Base-by-base conservation (phyloP, 2,113 vertebrate genomes). In the Neomonachus schauinslandi region DNA sequence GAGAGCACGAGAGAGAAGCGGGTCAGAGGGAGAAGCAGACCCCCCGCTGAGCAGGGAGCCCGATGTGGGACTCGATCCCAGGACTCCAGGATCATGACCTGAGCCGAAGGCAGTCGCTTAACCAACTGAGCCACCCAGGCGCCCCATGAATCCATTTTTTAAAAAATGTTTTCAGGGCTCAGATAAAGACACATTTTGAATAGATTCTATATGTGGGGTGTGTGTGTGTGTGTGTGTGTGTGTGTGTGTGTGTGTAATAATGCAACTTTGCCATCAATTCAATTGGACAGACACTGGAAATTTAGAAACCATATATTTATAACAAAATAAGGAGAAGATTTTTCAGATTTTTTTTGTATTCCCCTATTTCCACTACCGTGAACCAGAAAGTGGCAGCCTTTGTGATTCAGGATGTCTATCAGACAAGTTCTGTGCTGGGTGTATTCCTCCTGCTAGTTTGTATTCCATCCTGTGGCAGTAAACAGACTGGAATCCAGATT, bases 121-220 rank as follows among this genome's bases (percentile, higher is more conserved):
- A n/a, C n/a, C n/a, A n/a, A n/a, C n/a, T n/a, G n/a, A n/a, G n/a
- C n/a, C n/a, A n/a, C n/a, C n/a, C n/a, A n/a, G n/a, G n/a, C n/a
- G n/a, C n/a, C n/a, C n/a, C n/a, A n/a, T 79, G 31, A 79, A 74
- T 69, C 9, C 11, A 55, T 49, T n/a, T 87, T 82, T 22, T 1
- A 49, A 46, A n/a, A 74, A 63, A 42, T 51, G 2, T 87, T 72
- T 95, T 72, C 42, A 63, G 67, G 7, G 14, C 22, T 90, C 39
- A 96, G 28, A 12, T 61, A 42, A 94, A 89, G 67, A 91, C 4
- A 96, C 69, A 90, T 42, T 95, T 57, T 81, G 11, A 28, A 42
- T 5, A 79, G 36, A 55, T 89, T 71, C 65, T 91, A 39, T 76
- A 21, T 69, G 2, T 33, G 28, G 12, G 0, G 28, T 79, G 31